Evolutionary conservation across 2,888 invertebrate genomes (phyloP).

Genomic region (Schizaphis graminum): DNA sequence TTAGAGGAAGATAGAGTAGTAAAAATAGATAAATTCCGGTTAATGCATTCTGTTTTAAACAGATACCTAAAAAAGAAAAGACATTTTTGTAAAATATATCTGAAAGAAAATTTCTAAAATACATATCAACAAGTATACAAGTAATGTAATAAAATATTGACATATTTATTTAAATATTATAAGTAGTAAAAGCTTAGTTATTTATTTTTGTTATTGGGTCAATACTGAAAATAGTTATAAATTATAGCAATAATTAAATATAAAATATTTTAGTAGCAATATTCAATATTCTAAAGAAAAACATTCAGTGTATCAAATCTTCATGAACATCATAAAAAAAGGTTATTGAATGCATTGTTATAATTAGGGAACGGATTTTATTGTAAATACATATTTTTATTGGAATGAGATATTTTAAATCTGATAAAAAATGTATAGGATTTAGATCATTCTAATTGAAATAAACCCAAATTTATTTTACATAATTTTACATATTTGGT

Average conservation of each 20-base stretch:
- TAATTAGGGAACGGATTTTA: no score
- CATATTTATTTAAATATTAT: background rate
- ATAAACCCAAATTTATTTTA: no score
- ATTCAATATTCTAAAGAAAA: background rate
- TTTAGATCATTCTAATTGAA: no score
- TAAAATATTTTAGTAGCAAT: background rate
- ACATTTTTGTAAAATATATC: background rate
- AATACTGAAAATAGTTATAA: background rate
- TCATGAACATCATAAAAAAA: no score
- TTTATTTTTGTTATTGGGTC: background rate
- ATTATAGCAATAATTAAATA: background rate
- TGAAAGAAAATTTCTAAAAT: background rate
- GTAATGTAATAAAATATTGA: background rate
- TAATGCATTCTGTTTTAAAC: slow-evolving; percentile 85
- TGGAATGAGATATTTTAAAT: no score
- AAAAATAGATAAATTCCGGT: slow-evolving; percentile 85
- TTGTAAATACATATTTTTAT: no score
- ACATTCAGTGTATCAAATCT: background rate
- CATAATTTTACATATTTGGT: no score
- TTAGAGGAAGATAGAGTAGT: slow-evolving; percentile 82
- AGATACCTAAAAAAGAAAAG: slow-evolving; percentile 76
- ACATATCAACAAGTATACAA: background rate
- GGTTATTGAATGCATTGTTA: no score
- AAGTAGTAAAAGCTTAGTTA: background rate
- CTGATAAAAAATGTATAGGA: no score